Percentiles rank a stretch among this genome's conserved stretches.
Conservation (phyloP, 1,140 invertebrate genomes). For the Cydia splendana region DNA sequence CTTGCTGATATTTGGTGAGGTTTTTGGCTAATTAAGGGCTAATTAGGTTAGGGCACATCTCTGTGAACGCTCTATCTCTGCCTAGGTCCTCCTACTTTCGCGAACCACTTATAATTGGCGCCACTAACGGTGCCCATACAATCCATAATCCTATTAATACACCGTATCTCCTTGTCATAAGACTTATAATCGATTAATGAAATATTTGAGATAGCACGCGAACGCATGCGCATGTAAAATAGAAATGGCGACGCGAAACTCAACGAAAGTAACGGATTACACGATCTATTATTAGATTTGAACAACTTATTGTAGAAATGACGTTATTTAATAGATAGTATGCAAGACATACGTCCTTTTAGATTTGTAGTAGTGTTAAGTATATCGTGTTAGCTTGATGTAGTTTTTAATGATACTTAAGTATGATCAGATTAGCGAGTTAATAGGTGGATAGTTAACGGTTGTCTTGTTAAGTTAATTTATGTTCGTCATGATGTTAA, state of each 20-base stretch:
- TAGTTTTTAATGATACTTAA: too few relatives aligned
- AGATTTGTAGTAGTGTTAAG: neutral
- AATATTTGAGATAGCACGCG: neutral
- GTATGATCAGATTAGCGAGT: too few relatives aligned
- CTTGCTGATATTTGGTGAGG: too few relatives aligned
- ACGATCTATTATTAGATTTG: neutral
- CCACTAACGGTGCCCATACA: neutral
- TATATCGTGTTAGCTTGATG: too few relatives aligned
- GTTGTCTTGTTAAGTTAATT: too few relatives aligned
- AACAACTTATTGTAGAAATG: neutral
- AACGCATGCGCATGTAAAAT: neutral
- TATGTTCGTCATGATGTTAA: too few relatives aligned
- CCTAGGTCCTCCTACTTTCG: neutral
- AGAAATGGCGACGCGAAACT: slow-evolving; percentile 16
- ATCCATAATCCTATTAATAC: neutral
- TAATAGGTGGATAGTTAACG: too few relatives aligned
- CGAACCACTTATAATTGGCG: neutral
- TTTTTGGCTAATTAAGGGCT: too few relatives aligned
- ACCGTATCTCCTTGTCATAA: neutral
- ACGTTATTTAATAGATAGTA: neutral
- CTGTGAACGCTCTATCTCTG: neutral
- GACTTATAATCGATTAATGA: neutral
- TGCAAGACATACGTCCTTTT: neutral
- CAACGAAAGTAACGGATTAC: slow-evolving; percentile 29
- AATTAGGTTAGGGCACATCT: neutral